A percentile compares a stretch with the other conserved stretches of the same genome.
Evolutionary conservation across 2,797 vertebrate genomes (phyloP).

Genomic region (Phalanger gymnotis): DNA sequence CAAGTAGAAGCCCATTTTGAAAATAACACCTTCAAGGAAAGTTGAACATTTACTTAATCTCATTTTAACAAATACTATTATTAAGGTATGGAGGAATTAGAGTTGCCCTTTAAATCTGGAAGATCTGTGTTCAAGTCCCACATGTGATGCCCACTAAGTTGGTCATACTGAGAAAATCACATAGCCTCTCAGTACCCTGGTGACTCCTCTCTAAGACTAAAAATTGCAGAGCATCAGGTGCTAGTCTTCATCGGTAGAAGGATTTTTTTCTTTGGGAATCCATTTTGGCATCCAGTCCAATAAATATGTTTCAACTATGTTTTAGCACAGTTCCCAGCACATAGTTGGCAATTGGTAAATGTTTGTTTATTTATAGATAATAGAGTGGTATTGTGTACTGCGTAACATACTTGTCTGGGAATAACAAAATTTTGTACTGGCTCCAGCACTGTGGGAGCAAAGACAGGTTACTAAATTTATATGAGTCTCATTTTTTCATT

Average conservation of each 20-base stretch:
- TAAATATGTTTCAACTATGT: neutral
- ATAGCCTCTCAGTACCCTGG: no score
- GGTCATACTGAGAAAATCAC: no score
- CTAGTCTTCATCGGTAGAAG: neutral
- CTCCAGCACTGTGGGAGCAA: neutral
- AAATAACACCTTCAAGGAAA: neutral
- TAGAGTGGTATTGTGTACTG: neutral
- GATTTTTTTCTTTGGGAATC: neutral
- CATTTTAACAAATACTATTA: neutral
- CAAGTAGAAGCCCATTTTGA: neutral
- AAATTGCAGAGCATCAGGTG: neutral
- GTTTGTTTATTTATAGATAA: neutral
- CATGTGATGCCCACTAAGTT: neutral
- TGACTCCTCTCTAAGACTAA: no score
- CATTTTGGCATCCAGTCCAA: neutral
- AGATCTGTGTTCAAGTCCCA: neutral
- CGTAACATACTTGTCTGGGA: neutral
- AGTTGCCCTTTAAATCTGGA: neutral
- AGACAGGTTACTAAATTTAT: neutral
- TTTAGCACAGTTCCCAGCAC: neutral
- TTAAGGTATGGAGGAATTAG: neutral
- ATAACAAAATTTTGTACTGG: neutral
- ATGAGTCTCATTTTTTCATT: neutral
- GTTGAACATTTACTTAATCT: neutral
- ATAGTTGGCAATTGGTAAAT: neutral